Base-by-base conservation (phyloP, 1,140 invertebrate species). In the Popillia japonica region DNA sequence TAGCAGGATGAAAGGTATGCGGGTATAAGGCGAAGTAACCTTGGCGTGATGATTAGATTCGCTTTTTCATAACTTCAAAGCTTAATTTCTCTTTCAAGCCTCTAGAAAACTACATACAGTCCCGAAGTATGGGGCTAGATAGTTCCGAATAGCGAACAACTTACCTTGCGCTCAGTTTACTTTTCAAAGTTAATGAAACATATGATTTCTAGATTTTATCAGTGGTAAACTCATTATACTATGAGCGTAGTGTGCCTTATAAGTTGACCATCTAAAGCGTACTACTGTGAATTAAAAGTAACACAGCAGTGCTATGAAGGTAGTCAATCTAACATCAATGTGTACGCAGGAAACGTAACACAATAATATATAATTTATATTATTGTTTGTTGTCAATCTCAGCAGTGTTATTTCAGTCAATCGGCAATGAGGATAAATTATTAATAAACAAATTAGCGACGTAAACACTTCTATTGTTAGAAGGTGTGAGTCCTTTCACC, bases 131-230 rank as follows among this genome's bases (percentile, higher is more conserved):
- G 34, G 8, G 72, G 0, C 17, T 55, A 55, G 41, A 27, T 27
- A 42, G 23, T 20, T 20, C 27, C 44, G 44, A 48, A 55, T 55
- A 34, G 48, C 40, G 40, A 76, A 76, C 48, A 48, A 76, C 23
- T 42, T 27, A 20, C n/a, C 41, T 55, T 14, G 44, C 42, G 22
- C 42, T 11, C 14, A 68, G 20, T 68, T 68, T 68, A 68, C 61
- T 68, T 68, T 68, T 68, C 20, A 10, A 17, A 55, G 48, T 55
- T 68, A 68, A 68, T 68, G 61, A 68, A 68, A 68, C 61, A 68
- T 68, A 68, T 68, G 61, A 68, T 68, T 68, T 68, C 61, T 68
- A 68, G 61, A 68, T 68, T 23, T 68, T 68, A 68, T 68, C 61
- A 68, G 17, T 11, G 20, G 11, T 34, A 68, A 68, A 68, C 61